Base-by-base conservation (phyloP, 2,797 vertebrate species). In the Syngnathus rostellatus region DNA sequence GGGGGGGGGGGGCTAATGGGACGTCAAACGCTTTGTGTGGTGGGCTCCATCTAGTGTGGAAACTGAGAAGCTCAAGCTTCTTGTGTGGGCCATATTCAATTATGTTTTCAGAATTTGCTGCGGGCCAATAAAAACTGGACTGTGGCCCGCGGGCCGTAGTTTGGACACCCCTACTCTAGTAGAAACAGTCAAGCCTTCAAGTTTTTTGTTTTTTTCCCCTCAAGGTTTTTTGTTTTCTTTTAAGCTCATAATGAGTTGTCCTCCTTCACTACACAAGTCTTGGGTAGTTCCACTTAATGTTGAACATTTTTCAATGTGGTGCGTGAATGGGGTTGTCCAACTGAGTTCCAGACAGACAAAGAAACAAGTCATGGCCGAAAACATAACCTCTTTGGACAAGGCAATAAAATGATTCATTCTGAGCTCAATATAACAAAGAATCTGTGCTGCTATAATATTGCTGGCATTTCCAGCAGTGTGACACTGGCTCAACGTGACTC, bases 381-480 rank as follows among this genome's bases (percentile, higher is more conserved):
- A 55, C 53, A 14, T 55, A 31, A 55, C 53, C 12, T 25, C 53
- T 14, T 55, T 12, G 23, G 23, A 25, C 23, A 55, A 55, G 54
- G 14, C 25, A 57, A 57, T 31, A 16, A 37, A 57, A 57, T 57
- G 1, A 11, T 25, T 55, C 23, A 55, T 55, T 57, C 54, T 37
- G 2, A 57, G 17, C 14, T 12, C 31, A 37, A 58, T 58, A 58
- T 58, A 17, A 8, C 31, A 38, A 37, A 17, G 23, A 3, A 58
- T 37, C 7, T 3, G 14, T n/a, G 38, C 59, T 21, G 17, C 19
- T 21, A 61, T 8, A 58, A 17, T 58, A 58, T 58, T 37, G 16
- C 55, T 17, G 55, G 55, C 31, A 58, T 58, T 58, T 58, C 55
- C 25, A 16, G 55, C 25, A 38, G 31, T 58, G 31, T 58, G 55